phyloP scores from a whole-genome alignment of 2,888 invertebrate genomes.

The Polietes domitor region DNA sequence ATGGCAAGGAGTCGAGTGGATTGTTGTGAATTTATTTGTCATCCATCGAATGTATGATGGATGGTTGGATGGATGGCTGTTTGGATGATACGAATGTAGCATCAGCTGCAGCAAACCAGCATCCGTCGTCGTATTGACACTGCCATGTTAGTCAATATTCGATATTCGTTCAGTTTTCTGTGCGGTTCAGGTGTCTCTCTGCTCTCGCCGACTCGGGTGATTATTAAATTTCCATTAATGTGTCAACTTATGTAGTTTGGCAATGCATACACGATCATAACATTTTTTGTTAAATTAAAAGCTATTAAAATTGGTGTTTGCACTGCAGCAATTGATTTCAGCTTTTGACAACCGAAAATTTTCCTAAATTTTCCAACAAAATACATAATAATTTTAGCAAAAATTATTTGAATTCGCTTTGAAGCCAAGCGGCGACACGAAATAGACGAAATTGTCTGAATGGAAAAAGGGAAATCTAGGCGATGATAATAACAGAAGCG shows the following conservation, averaged over 20 bases:
- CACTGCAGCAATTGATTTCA: not conserved
- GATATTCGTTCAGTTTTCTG: not conserved
- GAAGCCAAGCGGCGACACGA: not conserved
- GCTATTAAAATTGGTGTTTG: not conserved
- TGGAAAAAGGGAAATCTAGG: not conserved
- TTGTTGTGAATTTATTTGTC: slow-evolving; percentile 10
- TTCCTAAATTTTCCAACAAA: not conserved
- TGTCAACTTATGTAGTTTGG: slow-evolving; percentile 56
- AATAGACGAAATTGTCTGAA: not conserved
- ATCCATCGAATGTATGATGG: not conserved
- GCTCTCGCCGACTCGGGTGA: slow-evolving; percentile 51
- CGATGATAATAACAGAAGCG: slow-evolving; percentile 57
- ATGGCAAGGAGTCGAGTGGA: not conserved
- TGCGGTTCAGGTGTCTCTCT: slow-evolving; percentile 54
- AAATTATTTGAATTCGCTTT: not conserved
- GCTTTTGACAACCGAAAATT: not conserved
- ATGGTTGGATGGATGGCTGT: not conserved
- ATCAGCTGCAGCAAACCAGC: not conserved
- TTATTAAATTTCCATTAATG: slow-evolving; percentile 67
- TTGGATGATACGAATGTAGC: not conserved
- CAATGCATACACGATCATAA: not conserved
- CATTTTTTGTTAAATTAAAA: not conserved
- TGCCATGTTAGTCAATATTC: not conserved
- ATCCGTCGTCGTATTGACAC: no score
- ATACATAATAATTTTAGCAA: not conserved